These are phyloP conservation scores for Heliothis subflexa DNA, from an alignment of 1,140 invertebrate species.

Conservation along the genomic window DNA sequence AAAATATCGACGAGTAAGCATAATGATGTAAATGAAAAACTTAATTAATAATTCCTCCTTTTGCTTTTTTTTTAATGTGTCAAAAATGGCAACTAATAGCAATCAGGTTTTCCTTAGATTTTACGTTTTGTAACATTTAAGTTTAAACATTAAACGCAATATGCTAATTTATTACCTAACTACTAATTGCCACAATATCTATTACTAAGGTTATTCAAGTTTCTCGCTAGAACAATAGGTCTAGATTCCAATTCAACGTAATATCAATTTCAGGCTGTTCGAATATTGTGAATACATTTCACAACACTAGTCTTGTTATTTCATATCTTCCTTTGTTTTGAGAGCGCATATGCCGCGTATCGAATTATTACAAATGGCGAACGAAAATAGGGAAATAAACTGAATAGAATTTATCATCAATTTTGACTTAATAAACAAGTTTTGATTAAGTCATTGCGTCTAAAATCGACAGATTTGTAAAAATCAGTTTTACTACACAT, in stretches of 20 bases:
- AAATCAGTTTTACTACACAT: too few relatives aligned
- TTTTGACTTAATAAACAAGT: not conserved
- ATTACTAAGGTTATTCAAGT: too few relatives aligned
- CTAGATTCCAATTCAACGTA: not conserved
- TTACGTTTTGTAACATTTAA: too few relatives aligned
- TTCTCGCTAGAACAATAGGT: not conserved
- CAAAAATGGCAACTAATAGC: not conserved
- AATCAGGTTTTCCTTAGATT: not conserved
- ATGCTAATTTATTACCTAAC: too few relatives aligned
- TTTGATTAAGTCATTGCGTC: too few relatives aligned
- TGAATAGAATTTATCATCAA: not conserved
- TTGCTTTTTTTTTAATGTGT: too few relatives aligned
- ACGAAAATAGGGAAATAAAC: slow-evolving; percentile 1
- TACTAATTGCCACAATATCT: too few relatives aligned
- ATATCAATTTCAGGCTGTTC: not conserved
- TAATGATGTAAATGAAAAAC: too few relatives aligned
- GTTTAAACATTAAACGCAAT: too few relatives aligned
- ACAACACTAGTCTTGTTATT: slow-evolving; percentile 40
- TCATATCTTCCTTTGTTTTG: slow-evolving; percentile 48
- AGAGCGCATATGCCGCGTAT: slow-evolving; percentile 32
- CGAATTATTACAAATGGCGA: slow-evolving; percentile 43
- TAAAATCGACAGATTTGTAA: too few relatives aligned
- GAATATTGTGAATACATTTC: not conserved
- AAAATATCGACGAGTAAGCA: slow-evolving; percentile 4
- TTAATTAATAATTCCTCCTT: too few relatives aligned